A percentile compares a stretch with the other conserved stretches of the same genome.
phyloP scores from a whole-genome alignment of 2,797 vertebrate genomes.

The Bucorvus abyssinicus region DNA sequence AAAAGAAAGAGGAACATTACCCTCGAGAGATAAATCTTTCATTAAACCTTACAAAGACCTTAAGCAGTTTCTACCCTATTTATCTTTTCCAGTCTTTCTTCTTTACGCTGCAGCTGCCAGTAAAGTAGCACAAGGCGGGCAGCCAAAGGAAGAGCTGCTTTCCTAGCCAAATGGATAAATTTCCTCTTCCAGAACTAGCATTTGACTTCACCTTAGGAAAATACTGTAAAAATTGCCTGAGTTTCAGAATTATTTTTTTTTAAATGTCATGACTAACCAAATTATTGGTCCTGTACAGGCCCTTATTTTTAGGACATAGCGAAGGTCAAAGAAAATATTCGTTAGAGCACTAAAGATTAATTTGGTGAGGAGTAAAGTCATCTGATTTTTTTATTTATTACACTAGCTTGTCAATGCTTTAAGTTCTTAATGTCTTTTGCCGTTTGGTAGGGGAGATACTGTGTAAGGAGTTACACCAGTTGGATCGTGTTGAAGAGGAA shows the following conservation, averaged over 20 bases:
- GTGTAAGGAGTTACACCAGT: not conserved
- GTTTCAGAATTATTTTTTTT: not conserved
- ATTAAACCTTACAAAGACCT: slow-evolving; percentile 76
- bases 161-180: not conserved
- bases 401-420: not conserved
- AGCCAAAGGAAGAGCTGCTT: slow-evolving; percentile 1
- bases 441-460: not conserved
- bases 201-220: slow-evolving; percentile 2
- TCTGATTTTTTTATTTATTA: not conserved
- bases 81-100: slow-evolving; percentile 56
- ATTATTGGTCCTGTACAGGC: not conserved
- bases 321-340: not conserved
- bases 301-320: not conserved
- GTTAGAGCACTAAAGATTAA: not conserved
- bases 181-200: not conserved
- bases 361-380: not conserved
- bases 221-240: not conserved
- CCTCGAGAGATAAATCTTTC: slow-evolving; percentile 77
- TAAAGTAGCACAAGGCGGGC: slow-evolving; percentile 41
- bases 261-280: not conserved
- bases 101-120: slow-evolving; percentile 35
- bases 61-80: slow-evolving; percentile 64
- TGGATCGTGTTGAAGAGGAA: not conserved
- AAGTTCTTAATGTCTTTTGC: not conserved
- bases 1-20: slow-evolving; percentile 69